Evolutionary conservation across 2,888 invertebrate genomes (phyloP).

Genomic region (Odontothrips loti): DNA sequence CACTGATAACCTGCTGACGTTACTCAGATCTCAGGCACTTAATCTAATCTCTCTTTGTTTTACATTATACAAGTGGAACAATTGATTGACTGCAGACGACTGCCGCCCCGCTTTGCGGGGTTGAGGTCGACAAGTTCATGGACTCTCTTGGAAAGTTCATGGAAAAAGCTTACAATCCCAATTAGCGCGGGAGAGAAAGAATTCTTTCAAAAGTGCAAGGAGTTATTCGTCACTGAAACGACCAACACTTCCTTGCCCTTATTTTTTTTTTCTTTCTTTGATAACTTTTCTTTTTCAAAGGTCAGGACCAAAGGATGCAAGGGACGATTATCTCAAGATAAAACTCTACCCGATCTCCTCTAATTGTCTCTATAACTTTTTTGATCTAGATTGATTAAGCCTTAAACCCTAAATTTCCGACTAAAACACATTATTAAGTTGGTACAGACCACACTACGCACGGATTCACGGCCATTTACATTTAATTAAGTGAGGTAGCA

Average conservation of each 20-base stretch:
- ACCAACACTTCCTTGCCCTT: background rate
- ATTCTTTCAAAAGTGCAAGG: background rate
- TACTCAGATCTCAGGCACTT: slow-evolving; percentile 14
- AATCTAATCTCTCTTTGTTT: slow-evolving; percentile 7
- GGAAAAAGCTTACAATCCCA: background rate
- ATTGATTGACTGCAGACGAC: background rate
- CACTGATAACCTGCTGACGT: slow-evolving; percentile 1
- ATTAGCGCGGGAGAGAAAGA: background rate
- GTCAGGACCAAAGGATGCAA: background rate
- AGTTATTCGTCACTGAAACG: background rate
- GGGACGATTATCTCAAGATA: background rate
- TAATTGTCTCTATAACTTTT: background rate
- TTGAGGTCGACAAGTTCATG: background rate
- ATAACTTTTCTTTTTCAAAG: background rate
- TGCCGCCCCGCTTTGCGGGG: too few relatives aligned
- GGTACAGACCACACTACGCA: too few relatives aligned
- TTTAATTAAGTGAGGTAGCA: too few relatives aligned
- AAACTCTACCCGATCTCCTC: slow-evolving; percentile 2
- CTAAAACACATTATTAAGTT: too few relatives aligned
- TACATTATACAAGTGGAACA: slow-evolving; percentile 6
- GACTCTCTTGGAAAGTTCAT: background rate
- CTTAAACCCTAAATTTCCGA: too few relatives aligned
- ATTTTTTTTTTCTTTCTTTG: background rate
- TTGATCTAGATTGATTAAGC: background rate
- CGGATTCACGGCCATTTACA: too few relatives aligned